Conservation (phyloP, 2,113 vertebrate genomes). For the Anolis sagrei region DNA sequence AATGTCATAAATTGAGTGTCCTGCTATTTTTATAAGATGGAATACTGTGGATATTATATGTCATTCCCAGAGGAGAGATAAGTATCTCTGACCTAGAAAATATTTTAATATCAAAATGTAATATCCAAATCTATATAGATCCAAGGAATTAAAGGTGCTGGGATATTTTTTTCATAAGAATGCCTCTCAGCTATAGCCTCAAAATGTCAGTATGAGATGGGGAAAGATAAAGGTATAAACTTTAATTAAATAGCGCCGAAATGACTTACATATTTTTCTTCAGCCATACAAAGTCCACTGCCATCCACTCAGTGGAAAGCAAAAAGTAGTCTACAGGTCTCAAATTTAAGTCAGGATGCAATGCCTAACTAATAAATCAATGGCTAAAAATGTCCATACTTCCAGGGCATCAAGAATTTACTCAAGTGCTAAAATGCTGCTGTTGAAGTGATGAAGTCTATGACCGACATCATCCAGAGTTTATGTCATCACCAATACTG, state of each 20-base stretch:
- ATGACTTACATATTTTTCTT: not conserved
- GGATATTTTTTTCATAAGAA: not conserved
- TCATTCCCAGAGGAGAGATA: too few relatives aligned
- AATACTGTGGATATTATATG: too few relatives aligned
- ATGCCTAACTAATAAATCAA: not conserved
- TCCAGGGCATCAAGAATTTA: not conserved
- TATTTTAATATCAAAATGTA: slow-evolving; percentile 1
- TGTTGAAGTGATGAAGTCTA: not conserved
- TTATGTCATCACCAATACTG: not conserved
- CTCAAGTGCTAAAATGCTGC: not conserved
- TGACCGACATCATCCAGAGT: not conserved
- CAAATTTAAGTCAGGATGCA: not conserved
- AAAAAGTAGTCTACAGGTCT: not conserved
- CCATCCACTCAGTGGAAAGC: not conserved
- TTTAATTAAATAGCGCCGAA: slow-evolving; percentile 15
- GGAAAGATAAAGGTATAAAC: not conserved
- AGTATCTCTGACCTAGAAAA: not conserved
- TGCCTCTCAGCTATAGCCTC: not conserved
- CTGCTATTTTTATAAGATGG: too few relatives aligned
- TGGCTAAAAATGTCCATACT: not conserved
- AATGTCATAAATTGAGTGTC: too few relatives aligned
- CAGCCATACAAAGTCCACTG: not conserved
- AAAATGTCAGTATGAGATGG: not conserved
- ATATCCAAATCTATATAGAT: not conserved
- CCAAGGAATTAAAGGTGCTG: not conserved